Evolutionary conservation across 2,113 vertebrate species (phyloP).

Genomic region (Pimephales promelas): DNA sequence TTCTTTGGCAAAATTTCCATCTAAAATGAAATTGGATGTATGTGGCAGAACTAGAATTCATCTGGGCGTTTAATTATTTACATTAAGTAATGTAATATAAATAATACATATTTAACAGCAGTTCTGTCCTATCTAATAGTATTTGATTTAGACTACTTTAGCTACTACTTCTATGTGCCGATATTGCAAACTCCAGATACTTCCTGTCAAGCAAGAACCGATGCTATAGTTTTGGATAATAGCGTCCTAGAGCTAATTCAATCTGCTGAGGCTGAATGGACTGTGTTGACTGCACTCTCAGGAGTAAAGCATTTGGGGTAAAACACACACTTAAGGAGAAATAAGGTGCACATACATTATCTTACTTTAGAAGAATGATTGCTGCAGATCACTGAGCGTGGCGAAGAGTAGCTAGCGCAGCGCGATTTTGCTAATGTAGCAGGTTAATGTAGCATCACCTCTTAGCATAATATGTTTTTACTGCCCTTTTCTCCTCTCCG

Average conservation of each 20-base stretch:
- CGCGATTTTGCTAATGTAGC: constrained; percentile 4
- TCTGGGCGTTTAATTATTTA: not conserved
- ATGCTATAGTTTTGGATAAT: constrained; percentile 8
- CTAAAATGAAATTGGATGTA: not conserved
- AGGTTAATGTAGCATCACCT: constrained; percentile 44
- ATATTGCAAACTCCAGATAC: not conserved
- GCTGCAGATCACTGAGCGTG: constrained; percentile 37
- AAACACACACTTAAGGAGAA: constrained; percentile 42
- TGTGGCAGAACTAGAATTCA: not conserved
- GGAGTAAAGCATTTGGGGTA: constrained; percentile 26
- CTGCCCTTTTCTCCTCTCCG: constrained; percentile 14
- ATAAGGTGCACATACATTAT: constrained; percentile 14
- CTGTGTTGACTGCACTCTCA: constrained; percentile 48
- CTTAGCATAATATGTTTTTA: constrained; percentile 44
- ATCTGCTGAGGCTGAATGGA: constrained; percentile 24
- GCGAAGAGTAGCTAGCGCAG: constrained; percentile 28
- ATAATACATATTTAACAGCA: not conserved
- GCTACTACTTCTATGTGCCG: not conserved
- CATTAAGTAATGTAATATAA: not conserved
- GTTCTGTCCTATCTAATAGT: not conserved
- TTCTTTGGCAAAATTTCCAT: not conserved
- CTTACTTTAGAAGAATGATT: constrained; percentile 39
- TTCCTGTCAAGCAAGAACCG: not conserved
- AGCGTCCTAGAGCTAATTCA: constrained; percentile 32
- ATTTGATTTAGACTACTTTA: constrained; percentile 1